Percentiles rank a stretch among this genome's conserved stretches.
Evolutionary conservation across 2,113 vertebrate genomes (phyloP).

Genomic region (Thermophis baileyi): DNA sequence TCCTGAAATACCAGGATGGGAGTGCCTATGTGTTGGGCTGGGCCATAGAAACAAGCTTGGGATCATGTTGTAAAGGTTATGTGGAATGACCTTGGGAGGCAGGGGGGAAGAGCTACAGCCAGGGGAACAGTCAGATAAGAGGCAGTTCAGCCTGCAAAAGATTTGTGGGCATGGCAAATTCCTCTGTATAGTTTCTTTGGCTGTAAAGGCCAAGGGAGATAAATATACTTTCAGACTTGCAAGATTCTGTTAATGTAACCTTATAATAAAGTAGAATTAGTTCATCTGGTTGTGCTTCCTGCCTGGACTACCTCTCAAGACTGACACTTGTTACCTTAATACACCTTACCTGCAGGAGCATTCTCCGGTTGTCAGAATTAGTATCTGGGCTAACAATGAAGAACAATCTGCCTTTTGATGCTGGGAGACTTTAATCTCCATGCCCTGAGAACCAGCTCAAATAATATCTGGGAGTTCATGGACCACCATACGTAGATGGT

Average conservation of each 20-base stretch:
- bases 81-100: neutral
- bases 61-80: neutral
- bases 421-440: neutral
- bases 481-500: neutral
- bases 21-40: neutral
- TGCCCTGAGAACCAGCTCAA: neutral
- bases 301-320: neutral
- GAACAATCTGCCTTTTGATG: neutral
- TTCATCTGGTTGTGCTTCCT: neutral
- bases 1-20: neutral
- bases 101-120: neutral
- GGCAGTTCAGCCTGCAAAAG: neutral
- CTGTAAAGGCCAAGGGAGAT: neutral
- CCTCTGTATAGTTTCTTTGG: neutral
- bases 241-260: neutral
- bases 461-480: neutral
- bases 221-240: neutral
- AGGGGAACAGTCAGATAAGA: neutral
- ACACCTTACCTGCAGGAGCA: neutral
- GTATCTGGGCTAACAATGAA: neutral
- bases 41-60: neutral
- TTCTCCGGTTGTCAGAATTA: neutral
- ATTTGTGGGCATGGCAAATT: neutral
- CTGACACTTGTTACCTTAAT: neutral
- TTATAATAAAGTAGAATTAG: neutral